Evolutionary conservation across 2,797 vertebrate genomes (phyloP), one percentile per base, ranked within the genome.

Genomic region (Stomatorhinus walkeri): DNA sequence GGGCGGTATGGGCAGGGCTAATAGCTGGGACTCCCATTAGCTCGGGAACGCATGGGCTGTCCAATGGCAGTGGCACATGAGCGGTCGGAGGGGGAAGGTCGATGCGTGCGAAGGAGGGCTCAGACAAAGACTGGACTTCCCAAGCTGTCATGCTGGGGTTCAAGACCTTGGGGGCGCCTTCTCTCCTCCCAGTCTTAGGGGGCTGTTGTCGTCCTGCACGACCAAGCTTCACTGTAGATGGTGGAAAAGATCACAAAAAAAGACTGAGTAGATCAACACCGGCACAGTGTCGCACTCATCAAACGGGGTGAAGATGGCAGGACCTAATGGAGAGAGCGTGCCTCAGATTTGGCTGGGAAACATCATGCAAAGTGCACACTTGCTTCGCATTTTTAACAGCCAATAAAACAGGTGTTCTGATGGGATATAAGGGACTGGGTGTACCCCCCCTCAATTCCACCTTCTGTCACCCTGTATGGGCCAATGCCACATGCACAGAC

Each of bases 81-180:
- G 36, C n/a, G 72, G 16, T 40, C 24, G 93, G 91, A 0, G 90
- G 89, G 16, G 90, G 89, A 5, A 90, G 87, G 1, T 92, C 92
- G 46, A 96, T 92, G 56, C 91, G 90, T 3, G 91, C 87, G 48
- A 95, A 96, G 68, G 95, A 96, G 61, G 94, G 94, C 8, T 95
- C 94, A 0, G 94, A 93, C 46, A 93, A 92, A 59, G 91, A 92
- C 22, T 92, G 90, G 22, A 91, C 89, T 28, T 91, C 93, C 95
- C 94, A 96, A 0, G 95, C 95, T 0, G 94, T 88, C 90, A 96
- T 92, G 86, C 91, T 79, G 14, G 90, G 91, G 0, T 89, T 28
- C 19, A 0, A 0, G 0, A 40, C 22, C 22, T 12, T 19, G 3
- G 88, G 85, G 16, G 43, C 32, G 46, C 43, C 48, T 8, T 64